Evolutionary conservation across 53 echinoderm and acorn worm genomes (phyloP).

Genomic region (Echinometra lucunter): DNA sequence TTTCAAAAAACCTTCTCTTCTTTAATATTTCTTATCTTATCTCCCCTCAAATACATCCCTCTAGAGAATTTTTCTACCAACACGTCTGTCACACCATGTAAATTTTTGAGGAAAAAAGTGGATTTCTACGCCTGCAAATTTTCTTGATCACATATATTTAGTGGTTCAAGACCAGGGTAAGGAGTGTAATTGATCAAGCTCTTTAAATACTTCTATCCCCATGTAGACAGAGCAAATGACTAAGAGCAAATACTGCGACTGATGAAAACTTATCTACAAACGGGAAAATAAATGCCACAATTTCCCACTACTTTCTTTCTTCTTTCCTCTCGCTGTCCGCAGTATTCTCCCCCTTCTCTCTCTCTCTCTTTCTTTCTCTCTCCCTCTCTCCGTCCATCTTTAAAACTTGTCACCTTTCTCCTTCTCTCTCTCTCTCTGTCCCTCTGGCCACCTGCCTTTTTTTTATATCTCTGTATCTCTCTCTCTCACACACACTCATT

Average conservation of each 20-base stretch:
- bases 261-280: conserved; percentile 38
- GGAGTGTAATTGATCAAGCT: conserved; percentile 45
- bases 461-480: background rate
- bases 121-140: background rate
- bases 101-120: background rate
- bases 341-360: background rate
- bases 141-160: background rate
- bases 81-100: background rate
- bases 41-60: no score
- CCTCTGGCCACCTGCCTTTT: background rate
- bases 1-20: no score
- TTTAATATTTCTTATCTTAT: no score
- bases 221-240: conserved; percentile 44
- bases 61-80: no score
- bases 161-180: background rate
- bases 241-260: conserved; percentile 39
- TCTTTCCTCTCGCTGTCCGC: background rate
- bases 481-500: no score
- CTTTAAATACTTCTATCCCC: background rate
- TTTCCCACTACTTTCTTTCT: background rate
- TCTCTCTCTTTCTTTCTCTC: background rate
- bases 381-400: background rate
- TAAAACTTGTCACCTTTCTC: background rate
- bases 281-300: background rate
- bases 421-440: background rate